Conservation (phyloP, 1,140 invertebrate genomes). For the Aricia agestis region DNA sequence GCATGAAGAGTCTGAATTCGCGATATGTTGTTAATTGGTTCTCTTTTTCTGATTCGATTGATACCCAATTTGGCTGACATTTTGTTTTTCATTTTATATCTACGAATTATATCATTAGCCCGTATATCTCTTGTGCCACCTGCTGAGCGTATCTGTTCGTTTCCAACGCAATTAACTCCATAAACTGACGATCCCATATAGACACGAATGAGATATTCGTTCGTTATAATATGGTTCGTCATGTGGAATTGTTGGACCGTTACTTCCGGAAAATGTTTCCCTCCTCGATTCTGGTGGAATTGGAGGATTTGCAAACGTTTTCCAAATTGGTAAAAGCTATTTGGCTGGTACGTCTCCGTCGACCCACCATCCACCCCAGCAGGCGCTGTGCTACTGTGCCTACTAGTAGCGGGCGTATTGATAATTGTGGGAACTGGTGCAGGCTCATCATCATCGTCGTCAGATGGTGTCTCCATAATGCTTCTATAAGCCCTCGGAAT, state of each 20-base stretch:
- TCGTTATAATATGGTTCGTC: constrained; percentile 4
- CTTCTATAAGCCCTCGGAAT: too few species aligned
- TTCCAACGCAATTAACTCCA: constrained; percentile 23
- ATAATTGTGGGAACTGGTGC: neutral
- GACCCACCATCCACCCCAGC: neutral
- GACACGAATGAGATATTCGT: too few species aligned
- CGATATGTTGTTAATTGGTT: too few species aligned
- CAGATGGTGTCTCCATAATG: neutral
- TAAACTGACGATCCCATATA: constrained; percentile 29
- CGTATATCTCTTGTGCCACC: constrained; percentile 9
- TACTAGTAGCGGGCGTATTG: neutral
- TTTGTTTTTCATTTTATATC: too few species aligned
- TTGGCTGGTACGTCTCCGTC: neutral
- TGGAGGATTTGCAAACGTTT: constrained; percentile 12
- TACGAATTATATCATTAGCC: neutral
- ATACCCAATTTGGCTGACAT: too few species aligned
- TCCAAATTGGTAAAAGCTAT: neutral
- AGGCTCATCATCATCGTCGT: neutral
- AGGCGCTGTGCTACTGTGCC: neutral
- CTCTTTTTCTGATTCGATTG: too few species aligned
- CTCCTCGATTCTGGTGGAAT: constrained; percentile 14
- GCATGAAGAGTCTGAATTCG: too few species aligned
- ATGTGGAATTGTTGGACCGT: constrained; percentile 10
- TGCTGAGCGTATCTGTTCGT: constrained; percentile 32
- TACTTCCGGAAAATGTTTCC: constrained; percentile 17